phyloP scores from a whole-genome alignment of 2,113 vertebrate species.

The Solea senegalensis region DNA sequence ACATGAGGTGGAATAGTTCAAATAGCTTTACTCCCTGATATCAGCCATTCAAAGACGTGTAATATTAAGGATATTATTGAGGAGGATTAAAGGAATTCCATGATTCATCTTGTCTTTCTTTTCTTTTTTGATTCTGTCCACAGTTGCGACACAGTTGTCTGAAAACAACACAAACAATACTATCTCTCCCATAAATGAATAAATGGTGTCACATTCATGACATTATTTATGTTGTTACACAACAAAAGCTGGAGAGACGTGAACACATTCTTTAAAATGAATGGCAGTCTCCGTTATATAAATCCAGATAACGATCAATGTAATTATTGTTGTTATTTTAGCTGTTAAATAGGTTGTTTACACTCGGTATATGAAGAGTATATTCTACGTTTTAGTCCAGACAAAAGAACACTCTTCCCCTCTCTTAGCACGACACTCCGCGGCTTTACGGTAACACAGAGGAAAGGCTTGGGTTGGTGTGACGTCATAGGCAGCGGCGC shows the following conservation, averaged over 20 bases:
- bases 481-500: slow-evolving; percentile 32
- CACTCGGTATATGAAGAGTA: too few relatives aligned
- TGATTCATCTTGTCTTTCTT: not conserved
- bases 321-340: too few relatives aligned
- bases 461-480: slow-evolving; percentile 39
- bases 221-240: too few relatives aligned
- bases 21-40: not conserved
- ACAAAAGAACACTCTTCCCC: slow-evolving; percentile 11
- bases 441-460: not conserved
- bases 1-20: not conserved
- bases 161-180: too few relatives aligned
- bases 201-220: too few relatives aligned
- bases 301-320: too few relatives aligned
- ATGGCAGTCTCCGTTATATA: too few relatives aligned
- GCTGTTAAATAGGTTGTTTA: too few relatives aligned
- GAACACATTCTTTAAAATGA: too few relatives aligned
- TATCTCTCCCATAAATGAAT: too few relatives aligned
- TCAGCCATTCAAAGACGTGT: not conserved
- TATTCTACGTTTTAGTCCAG: not conserved
- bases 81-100: not conserved
- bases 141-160: too few relatives aligned
- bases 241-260: too few relatives aligned
- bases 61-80: not conserved
- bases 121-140: not conserved
- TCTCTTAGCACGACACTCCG: slow-evolving; percentile 53